Evolutionary conservation across 2,888 invertebrate genomes (phyloP).

Genomic region (Arge pagana): DNA sequence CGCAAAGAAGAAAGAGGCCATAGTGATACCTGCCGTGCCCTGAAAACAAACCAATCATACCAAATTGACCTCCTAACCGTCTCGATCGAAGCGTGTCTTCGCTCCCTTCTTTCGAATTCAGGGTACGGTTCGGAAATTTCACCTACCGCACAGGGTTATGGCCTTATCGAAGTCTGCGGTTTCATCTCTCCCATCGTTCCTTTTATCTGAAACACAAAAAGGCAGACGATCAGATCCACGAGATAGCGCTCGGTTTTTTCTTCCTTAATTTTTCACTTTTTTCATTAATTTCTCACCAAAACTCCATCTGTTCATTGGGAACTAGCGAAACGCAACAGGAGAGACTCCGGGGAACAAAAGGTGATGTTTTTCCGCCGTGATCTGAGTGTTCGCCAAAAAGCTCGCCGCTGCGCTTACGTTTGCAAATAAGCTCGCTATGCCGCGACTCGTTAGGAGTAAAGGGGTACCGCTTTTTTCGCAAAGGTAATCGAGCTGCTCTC

Average conservation of each 20-base stretch:
- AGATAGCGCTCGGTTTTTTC: not conserved
- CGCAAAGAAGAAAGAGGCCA: conserved; percentile 67
- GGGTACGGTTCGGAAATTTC: not conserved
- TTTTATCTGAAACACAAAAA: conserved; percentile 35
- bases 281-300: not conserved
- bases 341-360: not conserved
- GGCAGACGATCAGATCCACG: not conserved
- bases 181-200: conserved; percentile 34
- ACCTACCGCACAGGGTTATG: conserved; percentile 44
- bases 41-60: conserved; percentile 41
- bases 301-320: not conserved
- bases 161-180: conserved; percentile 45
- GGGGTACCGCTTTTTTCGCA: too few relatives aligned
- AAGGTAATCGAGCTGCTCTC: too few relatives aligned
- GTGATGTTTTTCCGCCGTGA: too few relatives aligned
- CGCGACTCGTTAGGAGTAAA: too few relatives aligned
- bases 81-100: not conserved
- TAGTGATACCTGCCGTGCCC: conserved; percentile 75
- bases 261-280: not conserved
- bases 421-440: too few relatives aligned
- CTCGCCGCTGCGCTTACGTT: too few relatives aligned
- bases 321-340: not conserved
- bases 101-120: not conserved
- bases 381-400: too few relatives aligned
- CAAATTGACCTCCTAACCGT: conserved; percentile 10